Evolutionary conservation across 2,797 vertebrate genomes (phyloP).

Genomic region (Huso huso): DNA sequence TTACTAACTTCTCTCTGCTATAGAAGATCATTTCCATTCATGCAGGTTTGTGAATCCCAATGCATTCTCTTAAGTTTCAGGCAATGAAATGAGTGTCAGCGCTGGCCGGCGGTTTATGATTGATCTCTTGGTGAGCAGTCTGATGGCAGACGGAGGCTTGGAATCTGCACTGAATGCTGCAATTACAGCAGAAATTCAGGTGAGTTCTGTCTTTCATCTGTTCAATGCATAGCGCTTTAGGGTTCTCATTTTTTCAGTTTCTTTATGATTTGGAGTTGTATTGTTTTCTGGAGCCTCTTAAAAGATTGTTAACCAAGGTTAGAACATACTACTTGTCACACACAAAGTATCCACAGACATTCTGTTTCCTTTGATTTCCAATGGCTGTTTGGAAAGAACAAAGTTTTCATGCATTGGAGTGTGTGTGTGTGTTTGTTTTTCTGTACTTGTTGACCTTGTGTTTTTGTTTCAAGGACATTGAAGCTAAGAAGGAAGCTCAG

Average conservation of each 20-base stretch:
- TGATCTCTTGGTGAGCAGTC: slow-evolving; percentile 91
- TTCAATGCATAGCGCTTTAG: too few relatives aligned
- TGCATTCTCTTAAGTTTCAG: slow-evolving; percentile 64
- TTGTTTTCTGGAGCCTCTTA: too few relatives aligned
- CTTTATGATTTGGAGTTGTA: too few relatives aligned
- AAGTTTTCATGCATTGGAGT: background rate
- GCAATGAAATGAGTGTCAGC: slow-evolving; percentile 87
- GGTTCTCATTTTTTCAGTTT: too few relatives aligned
- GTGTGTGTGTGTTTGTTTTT: background rate
- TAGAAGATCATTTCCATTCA: background rate
- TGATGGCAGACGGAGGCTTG: slow-evolving; percentile 95
- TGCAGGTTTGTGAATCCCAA: background rate
- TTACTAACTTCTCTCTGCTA: background rate
- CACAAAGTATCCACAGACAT: too few relatives aligned
- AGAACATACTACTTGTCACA: too few relatives aligned
- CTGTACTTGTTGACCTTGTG: background rate
- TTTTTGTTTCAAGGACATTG: slow-evolving; percentile 75
- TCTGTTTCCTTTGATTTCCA: too few relatives aligned
- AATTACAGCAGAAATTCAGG: slow-evolving; percentile 98
- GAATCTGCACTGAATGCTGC: slow-evolving; percentile 92
- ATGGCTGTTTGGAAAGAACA: too few relatives aligned
- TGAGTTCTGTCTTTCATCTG: slow-evolving; percentile 31
- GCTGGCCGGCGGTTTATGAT: slow-evolving; percentile 98
- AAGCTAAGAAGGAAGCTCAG: slow-evolving; percentile 98
- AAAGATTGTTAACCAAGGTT: too few relatives aligned